phyloP scores from a whole-genome alignment of 2,113 vertebrate genomes.

The Turnix velox region DNA sequence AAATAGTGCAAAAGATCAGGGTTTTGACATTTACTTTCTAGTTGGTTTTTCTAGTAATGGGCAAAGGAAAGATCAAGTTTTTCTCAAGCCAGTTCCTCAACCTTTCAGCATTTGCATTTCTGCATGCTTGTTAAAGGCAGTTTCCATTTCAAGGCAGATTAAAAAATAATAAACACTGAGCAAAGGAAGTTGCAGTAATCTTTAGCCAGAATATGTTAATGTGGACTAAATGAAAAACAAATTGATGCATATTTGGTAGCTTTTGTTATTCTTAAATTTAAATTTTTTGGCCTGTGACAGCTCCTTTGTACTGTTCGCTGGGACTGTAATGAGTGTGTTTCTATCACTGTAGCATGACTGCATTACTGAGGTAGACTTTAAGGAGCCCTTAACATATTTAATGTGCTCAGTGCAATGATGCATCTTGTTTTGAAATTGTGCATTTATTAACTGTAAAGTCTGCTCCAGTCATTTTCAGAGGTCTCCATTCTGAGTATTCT shows the following conservation, averaged over 20 bases:
- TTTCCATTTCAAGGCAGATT: slow-evolving; percentile 43
- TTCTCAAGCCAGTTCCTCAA: background rate
- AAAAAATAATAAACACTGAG: slow-evolving; percentile 35
- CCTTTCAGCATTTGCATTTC: background rate
- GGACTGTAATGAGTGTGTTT: background rate
- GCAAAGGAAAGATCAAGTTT: background rate
- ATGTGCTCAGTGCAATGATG: background rate
- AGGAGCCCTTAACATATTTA: background rate
- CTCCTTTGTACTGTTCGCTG: background rate
- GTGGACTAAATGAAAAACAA: background rate
- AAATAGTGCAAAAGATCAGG: background rate
- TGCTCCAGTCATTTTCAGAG: background rate
- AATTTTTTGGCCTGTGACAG: background rate
- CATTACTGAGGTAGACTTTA: background rate
- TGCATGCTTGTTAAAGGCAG: background rate
- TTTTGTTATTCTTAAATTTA: slow-evolving; percentile 31
- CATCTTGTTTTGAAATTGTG: background rate
- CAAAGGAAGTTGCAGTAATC: background rate
- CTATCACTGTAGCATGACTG: background rate
- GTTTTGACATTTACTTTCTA: background rate
- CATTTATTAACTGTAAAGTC: background rate
- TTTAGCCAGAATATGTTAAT: slow-evolving; percentile 15
- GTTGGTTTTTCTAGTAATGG: background rate
- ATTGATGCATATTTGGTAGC: background rate
- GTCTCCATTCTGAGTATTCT: background rate